Percentiles rank a stretch among this genome's conserved stretches.
Evolutionary conservation across 1,140 invertebrate species (phyloP).

Genomic region (Gryon sp.): DNA sequence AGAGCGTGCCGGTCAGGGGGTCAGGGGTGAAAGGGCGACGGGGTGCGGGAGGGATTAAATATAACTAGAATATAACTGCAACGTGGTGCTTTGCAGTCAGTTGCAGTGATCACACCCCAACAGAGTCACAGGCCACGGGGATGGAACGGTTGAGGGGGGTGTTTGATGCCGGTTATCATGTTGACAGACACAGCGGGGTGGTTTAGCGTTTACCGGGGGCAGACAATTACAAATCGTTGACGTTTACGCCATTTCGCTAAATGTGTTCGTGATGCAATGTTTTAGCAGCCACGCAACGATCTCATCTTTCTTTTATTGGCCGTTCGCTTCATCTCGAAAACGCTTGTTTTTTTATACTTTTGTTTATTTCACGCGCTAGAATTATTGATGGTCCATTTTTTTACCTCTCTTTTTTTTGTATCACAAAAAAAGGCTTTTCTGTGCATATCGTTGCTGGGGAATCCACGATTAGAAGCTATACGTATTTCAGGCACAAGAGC

Average conservation of each 20-base stretch:
- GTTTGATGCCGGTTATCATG: slow-evolving; percentile 79
- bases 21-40: slow-evolving; percentile 49
- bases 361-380: too few species aligned
- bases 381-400: too few species aligned
- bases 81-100: slow-evolving; percentile 73
- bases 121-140: slow-evolving; percentile 46
- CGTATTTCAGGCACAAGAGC: neutral
- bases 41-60: slow-evolving; percentile 54
- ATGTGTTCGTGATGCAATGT: slow-evolving; percentile 72
- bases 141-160: slow-evolving; percentile 65
- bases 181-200: slow-evolving; percentile 77
- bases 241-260: slow-evolving; percentile 74
- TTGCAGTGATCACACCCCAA: slow-evolving; percentile 69
- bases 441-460: neutral
- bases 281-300: slow-evolving; percentile 52
- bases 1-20: slow-evolving; percentile 37
- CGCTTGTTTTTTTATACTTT: neutral
- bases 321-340: neutral
- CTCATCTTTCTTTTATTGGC: slow-evolving; percentile 35
- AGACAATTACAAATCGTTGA: slow-evolving; percentile 79
- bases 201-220: slow-evolving; percentile 67
- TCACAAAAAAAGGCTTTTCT: too few species aligned
- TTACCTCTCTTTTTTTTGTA: too few species aligned
- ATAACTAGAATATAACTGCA: slow-evolving; percentile 73
- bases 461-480: neutral